phyloP scores from a whole-genome alignment of 1,140 invertebrate genomes.

The Amphibalanus amphitrite region DNA sequence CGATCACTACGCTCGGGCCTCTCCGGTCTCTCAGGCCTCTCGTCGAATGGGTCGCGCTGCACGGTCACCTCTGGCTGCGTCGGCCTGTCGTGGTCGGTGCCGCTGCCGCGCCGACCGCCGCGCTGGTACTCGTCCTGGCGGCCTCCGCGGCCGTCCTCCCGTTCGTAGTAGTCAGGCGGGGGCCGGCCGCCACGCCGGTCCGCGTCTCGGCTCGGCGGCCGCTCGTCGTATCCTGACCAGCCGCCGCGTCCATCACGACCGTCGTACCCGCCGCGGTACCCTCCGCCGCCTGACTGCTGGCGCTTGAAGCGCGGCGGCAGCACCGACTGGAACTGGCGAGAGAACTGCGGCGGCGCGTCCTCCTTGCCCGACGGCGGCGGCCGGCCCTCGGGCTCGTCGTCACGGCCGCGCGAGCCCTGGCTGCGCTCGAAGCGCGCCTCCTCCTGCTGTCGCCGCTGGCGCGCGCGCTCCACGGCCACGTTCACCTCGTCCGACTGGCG shows the following conservation, averaged over 20 bases:
- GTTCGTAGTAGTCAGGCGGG: not conserved
- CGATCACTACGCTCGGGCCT: too few relatives aligned
- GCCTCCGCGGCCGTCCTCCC: not conserved
- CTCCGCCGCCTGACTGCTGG: not conserved
- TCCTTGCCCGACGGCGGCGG: not conserved
- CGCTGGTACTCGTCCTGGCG: not conserved
- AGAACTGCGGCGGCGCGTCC: not conserved
- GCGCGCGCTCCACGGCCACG: not conserved
- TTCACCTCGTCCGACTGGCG: conserved; percentile 1
- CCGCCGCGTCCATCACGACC: not conserved
- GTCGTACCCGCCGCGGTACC: too few relatives aligned
- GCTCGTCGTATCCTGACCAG: not conserved
- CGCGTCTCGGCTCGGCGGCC: not conserved
- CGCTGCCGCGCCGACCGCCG: not conserved
- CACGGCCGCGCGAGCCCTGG: not conserved
- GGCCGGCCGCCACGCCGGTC: not conserved
- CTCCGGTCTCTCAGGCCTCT: not conserved
- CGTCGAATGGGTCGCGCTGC: not conserved
- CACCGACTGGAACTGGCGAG: not conserved
- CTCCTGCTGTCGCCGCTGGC: conserved; percentile 1
- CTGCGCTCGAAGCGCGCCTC: not conserved
- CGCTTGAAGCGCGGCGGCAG: not conserved
- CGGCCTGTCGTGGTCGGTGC: not conserved
- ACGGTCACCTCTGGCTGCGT: not conserved
- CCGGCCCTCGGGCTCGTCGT: not conserved